phyloP scores from a whole-genome alignment of 2,797 vertebrate species.

The Garrulus glandarius region DNA sequence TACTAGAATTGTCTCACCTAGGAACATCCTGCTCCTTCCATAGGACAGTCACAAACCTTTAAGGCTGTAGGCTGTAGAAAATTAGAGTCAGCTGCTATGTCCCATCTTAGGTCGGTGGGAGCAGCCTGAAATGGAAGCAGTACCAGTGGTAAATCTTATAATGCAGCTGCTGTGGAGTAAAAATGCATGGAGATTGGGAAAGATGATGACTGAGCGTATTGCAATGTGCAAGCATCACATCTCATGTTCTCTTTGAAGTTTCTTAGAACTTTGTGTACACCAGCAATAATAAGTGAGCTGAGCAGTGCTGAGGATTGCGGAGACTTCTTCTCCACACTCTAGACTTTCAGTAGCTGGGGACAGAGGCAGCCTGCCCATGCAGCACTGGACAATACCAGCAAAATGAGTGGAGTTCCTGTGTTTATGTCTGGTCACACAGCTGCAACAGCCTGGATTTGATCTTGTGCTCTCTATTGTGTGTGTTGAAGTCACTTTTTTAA shows the following conservation, averaged over 20 bases:
- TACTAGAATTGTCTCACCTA: neutral
- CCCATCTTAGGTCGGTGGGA: neutral
- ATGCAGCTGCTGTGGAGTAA: neutral
- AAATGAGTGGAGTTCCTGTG: neutral
- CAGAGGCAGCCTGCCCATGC: neutral
- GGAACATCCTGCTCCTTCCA: neutral
- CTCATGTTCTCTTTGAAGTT: neutral
- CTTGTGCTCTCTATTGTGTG: neutral
- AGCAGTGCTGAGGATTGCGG: neutral
- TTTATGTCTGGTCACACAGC: neutral
- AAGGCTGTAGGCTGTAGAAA: neutral
- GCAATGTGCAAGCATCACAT: accelerated
- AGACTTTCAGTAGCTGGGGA: neutral
- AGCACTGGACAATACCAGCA: neutral
- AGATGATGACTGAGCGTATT: neutral
- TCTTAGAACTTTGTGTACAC: neutral
- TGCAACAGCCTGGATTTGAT: neutral
- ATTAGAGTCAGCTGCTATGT: neutral
- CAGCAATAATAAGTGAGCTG: neutral
- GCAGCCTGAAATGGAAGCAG: neutral
- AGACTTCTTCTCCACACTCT: neutral
- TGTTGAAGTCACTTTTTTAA: neutral
- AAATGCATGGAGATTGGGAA: neutral
- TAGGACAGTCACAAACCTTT: neutral
- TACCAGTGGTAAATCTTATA: neutral